Percentiles rank a stretch among this genome's conserved stretches.
Conservation (phyloP, 1,140 invertebrate species). For the Venustaconcha ellipsiformis region DNA sequence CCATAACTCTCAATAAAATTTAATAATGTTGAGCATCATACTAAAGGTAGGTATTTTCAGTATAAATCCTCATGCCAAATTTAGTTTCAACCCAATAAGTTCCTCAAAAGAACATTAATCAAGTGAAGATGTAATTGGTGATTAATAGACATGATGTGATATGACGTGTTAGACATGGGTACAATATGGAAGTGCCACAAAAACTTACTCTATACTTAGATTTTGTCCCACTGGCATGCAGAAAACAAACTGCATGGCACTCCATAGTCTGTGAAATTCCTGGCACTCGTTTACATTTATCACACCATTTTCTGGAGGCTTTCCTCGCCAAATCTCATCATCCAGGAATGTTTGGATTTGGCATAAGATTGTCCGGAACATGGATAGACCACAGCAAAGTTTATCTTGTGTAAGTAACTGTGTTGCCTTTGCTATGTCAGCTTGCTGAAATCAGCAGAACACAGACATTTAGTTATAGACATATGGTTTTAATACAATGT, state of each 20-base stretch:
- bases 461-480: too few relatives aligned
- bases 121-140: too few relatives aligned
- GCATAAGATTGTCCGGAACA: conserved; percentile 95
- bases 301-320: conserved; percentile 87
- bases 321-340: conserved; percentile 92
- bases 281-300: conserved; percentile 97
- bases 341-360: conserved; percentile 84
- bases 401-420: conserved; percentile 96
- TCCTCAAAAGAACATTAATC: too few relatives aligned
- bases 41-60: too few relatives aligned
- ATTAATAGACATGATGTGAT: too few relatives aligned
- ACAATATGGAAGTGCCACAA: background rate
- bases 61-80: too few relatives aligned
- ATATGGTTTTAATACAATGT: too few relatives aligned
- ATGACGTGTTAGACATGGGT: too few relatives aligned
- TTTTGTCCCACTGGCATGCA: conserved; percentile 97
- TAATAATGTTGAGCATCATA: too few relatives aligned
- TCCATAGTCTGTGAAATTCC: conserved; percentile 98
- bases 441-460: conserved; percentile 46
- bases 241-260: conserved; percentile 98
- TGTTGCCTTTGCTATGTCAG: conserved; percentile 78
- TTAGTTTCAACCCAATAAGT: background rate
- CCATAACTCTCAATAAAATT: too few relatives aligned
- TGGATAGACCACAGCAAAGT: conserved; percentile 96
- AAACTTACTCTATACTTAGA: conserved; percentile 94